Base-by-base conservation (phyloP, 2,113 vertebrate species). In the Cygnus atratus region DNA sequence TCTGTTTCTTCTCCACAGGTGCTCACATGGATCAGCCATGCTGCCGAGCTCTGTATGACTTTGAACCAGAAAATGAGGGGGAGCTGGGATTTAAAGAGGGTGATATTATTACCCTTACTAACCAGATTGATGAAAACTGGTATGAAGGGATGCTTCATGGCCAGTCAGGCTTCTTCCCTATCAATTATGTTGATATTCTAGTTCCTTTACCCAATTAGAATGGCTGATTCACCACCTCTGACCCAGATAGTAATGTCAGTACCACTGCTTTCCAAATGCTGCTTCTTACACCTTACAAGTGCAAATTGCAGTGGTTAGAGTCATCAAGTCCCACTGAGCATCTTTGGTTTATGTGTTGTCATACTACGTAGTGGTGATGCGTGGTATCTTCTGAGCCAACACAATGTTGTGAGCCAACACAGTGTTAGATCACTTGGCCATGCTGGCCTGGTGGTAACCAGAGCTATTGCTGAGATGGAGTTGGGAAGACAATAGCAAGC, bases 51-150 rank as follows among this genome's bases (percentile, higher is more conserved):
- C 98, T 99, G 65, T 99, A 99, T 62, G 99, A 99, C 97, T 99
- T 99, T 67, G 99, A 99, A 95, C 99, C 99, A 3, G 99, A 99
- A 98, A 99, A 99, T 39, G 99, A 99, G 97, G 99, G 99, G 33
- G 99, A 99, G 93, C 96, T 99, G 95, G 99, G 99, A 90, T 99
- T 99, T 98, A 99, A 99, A 96, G 99, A 99, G 95, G 99, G 99
- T 33, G 99, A 99, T 83, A 95, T 99, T 97, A 99, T 99, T 98
- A 99, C 99, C 68, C 98, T 99, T 92, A 99, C 99, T 97, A 99
- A 99, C 94, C 99, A 99, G 95, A 99, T 99, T 84, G 99, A 99
- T 87, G 99, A 99, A 82, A 99, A 99, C 98, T 99, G 99, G 99
- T 99, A 99, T 76, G 99, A 99, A 97, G 99, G 99, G 24, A 99